These are phyloP conservation scores for Drosophila dunni DNA, from an alignment of 1,140 invertebrate species.

Conservation along the genomic window DNA sequence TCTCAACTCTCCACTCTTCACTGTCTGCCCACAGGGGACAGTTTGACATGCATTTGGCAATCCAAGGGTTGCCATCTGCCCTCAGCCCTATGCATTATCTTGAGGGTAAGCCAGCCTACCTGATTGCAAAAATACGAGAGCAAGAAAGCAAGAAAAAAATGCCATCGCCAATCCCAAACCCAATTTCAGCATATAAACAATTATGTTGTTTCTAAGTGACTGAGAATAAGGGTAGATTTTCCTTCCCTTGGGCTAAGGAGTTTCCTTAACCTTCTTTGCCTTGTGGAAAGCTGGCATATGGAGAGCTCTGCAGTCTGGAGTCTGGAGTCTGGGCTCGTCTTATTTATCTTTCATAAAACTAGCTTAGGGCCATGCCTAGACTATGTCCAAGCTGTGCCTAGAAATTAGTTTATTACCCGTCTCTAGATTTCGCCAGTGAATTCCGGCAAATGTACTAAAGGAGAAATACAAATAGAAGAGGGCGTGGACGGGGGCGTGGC, in stretches of 20 bases:
- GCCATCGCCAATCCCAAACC: slow-evolving; percentile 33
- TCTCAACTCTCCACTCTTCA: background rate
- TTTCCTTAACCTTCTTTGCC: background rate
- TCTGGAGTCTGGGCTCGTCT: background rate
- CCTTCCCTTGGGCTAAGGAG: slow-evolving; percentile 22
- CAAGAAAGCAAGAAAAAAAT: slow-evolving; percentile 21
- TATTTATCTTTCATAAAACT: slow-evolving; percentile 60
- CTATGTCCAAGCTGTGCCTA: slow-evolving; percentile 14
- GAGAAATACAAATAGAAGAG: background rate
- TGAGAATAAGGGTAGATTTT: slow-evolving; percentile 50
- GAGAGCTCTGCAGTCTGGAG: background rate
- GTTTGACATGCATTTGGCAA: slow-evolving; percentile 53
- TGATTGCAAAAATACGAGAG: slow-evolving; percentile 58
- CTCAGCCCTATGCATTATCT: background rate
- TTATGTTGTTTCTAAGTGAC: slow-evolving; percentile 59
- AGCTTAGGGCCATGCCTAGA: slow-evolving; percentile 16
- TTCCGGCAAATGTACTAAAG: slow-evolving; percentile 1
- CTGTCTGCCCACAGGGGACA: slow-evolving; percentile 65
- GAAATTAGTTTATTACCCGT: slow-evolving; percentile 44
- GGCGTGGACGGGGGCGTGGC: slow-evolving; percentile 16
- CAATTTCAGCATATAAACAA: slow-evolving; percentile 62
- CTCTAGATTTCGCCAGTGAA: slow-evolving; percentile 18
- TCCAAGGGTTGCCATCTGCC: slow-evolving; percentile 52
- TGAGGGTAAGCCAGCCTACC: slow-evolving; percentile 56
- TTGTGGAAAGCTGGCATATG: slow-evolving; percentile 59